Conservation (phyloP, 2,797 vertebrate species). For the Psittacula echo region DNA sequence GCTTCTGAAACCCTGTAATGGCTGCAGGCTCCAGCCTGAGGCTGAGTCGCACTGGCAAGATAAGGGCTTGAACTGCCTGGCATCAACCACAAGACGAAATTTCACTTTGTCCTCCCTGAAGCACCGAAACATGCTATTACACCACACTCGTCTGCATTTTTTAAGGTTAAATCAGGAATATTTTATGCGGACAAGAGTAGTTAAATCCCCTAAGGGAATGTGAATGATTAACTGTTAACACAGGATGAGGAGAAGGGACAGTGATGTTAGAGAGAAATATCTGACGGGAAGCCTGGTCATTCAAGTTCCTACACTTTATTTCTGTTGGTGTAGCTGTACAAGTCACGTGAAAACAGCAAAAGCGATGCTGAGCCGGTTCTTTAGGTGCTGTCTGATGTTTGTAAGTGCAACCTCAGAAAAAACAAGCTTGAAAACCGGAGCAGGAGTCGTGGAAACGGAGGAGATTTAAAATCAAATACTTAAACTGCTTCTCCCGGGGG, state of each 20-base stretch:
- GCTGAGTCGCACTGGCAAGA: not conserved
- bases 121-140: not conserved
- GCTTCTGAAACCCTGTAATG: constrained; percentile 10
- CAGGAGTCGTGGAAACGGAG: not conserved
- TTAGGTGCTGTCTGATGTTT: not conserved
- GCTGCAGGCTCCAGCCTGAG: not conserved
- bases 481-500: not conserved
- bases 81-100: not conserved
- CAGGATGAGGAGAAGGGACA: not conserved
- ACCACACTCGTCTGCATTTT: not conserved
- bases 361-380: not conserved
- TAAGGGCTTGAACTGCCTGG: not conserved
- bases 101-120: not conserved
- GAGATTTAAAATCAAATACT: not conserved
- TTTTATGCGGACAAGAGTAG: not conserved
- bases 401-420: not conserved
- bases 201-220: not conserved
- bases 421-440: not conserved
- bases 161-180: not conserved
- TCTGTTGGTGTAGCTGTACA: not conserved
- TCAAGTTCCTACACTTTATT: not conserved
- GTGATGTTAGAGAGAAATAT: not conserved
- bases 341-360: not conserved
- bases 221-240: not conserved
- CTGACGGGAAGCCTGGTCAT: not conserved